phyloP scores from a whole-genome alignment of 2,113 vertebrate species.

The Brachyhypopomus gauderio region DNA sequence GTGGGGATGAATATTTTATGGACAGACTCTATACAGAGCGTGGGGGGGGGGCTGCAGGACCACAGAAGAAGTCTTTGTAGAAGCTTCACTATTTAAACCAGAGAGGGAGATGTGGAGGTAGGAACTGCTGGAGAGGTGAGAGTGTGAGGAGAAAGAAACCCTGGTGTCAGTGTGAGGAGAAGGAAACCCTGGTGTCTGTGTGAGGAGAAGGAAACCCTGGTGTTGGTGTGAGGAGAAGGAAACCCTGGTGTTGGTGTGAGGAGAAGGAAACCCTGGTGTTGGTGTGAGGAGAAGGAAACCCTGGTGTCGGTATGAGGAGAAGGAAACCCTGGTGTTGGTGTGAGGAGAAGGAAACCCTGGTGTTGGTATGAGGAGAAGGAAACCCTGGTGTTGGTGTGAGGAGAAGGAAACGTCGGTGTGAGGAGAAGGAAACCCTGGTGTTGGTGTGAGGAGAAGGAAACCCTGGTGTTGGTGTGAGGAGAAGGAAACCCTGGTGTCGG shows the following conservation, averaged over 20 bases:
- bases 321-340: constrained; percentile 20
- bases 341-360: no score
- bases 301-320: not conserved
- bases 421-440: constrained; percentile 14
- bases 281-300: no score
- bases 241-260: no score
- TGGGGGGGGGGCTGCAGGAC: not conserved
- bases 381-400: constrained; percentile 10
- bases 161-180: constrained; percentile 7
- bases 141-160: constrained; percentile 2
- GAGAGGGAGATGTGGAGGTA: constrained; percentile 15
- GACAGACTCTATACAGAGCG: not conserved
- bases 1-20: constrained; percentile 9
- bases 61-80: not conserved
- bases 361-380: constrained; percentile 4
- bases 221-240: constrained; percentile 7
- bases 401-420: no score
- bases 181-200: no score
- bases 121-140: not conserved
- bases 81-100: not conserved
- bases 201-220: constrained; percentile 14
- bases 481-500: constrained; percentile 22
- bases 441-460: constrained; percentile 1
- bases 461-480: not conserved
- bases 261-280: constrained; percentile 18